A percentile compares a stretch with the other conserved stretches of the same genome.
Evolutionary conservation across 2,888 invertebrate genomes (phyloP).

Genomic region (Thecophora atra): DNA sequence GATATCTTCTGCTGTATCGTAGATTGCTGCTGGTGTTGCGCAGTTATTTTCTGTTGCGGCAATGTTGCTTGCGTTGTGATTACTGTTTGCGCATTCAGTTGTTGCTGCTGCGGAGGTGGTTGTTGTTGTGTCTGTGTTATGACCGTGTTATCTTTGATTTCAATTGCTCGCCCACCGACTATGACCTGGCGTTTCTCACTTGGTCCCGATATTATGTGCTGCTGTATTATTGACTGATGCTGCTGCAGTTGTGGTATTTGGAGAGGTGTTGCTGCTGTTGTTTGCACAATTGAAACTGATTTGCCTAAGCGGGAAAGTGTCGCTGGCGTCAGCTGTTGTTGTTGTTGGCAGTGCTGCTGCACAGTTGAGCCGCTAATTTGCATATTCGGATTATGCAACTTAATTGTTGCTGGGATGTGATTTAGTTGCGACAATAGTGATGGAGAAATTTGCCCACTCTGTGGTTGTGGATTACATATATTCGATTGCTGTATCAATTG

Average conservation of each 20-base stretch:
- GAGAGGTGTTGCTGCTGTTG: conserved; percentile 57
- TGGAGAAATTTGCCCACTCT: conserved; percentile 68
- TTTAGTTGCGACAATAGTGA: conserved; percentile 61
- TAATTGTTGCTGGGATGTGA: conserved; percentile 65
- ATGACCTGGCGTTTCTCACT: conserved; percentile 59
- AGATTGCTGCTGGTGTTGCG: conserved; percentile 55
- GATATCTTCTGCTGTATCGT: conserved; percentile 60
- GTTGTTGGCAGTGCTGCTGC: conserved; percentile 39
- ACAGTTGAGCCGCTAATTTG: conserved; percentile 40
- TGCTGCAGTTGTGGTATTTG: conserved; percentile 70
- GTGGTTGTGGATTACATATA: conserved; percentile 65
- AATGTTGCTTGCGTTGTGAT: conserved; percentile 57
- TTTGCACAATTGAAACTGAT: conserved; percentile 48
- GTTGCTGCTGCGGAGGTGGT: conserved; percentile 54
- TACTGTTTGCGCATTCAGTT: conserved; percentile 60
- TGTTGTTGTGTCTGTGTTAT: conserved; percentile 54
- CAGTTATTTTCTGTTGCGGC: conserved; percentile 35
- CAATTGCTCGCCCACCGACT: conserved; percentile 54
- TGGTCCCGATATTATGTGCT: conserved; percentile 61
- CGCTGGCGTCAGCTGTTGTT: conserved; percentile 64
- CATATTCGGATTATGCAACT: conserved; percentile 66
- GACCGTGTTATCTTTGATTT: conserved; percentile 60
- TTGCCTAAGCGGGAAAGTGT: conserved; percentile 50
- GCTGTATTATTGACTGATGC: conserved; percentile 62
- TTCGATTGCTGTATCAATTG: conserved; percentile 61